phyloP scores from a whole-genome alignment of 2,888 invertebrate genomes.

The Hybos culiciformis region DNA sequence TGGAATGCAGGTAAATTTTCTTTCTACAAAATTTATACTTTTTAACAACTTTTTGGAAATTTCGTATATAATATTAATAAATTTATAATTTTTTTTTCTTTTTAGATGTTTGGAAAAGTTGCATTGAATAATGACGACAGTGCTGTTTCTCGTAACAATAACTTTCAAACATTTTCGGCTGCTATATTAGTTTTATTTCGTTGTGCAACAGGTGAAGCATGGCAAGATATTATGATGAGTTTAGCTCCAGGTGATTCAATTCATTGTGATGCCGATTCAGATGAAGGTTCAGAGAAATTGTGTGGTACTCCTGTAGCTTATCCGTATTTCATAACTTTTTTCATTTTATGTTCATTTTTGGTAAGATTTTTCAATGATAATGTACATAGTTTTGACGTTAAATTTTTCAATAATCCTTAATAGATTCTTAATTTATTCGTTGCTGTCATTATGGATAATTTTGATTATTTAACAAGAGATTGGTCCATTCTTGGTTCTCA shows the following conservation, averaged over 20 bases:
- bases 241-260: conserved; percentile 66
- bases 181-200: conserved; percentile 93
- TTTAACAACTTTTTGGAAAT: background rate
- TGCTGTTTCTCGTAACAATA: conserved; percentile 88
- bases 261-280: conserved; percentile 52
- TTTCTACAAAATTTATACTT: background rate
- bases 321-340: conserved; percentile 99
- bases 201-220: conserved; percentile 94
- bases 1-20: conserved; percentile 83
- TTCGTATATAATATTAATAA: background rate
- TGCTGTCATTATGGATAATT: conserved; percentile 99
- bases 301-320: conserved; percentile 94
- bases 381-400: background rate
- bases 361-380: conserved; percentile 39
- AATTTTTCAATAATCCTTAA: conserved; percentile 28
- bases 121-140: conserved; percentile 65
- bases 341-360: conserved; percentile 96
- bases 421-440: conserved; percentile 99
- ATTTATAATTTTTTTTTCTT: conserved; percentile 14
- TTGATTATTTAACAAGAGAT: conserved; percentile 96
- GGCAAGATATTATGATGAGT: conserved; percentile 99
- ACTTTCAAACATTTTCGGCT: conserved; percentile 97
- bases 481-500: conserved; percentile 99
- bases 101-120: conserved; percentile 93
- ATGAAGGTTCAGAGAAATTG: conserved; percentile 38